A percentile compares a stretch with the other conserved stretches of the same genome.
Evolutionary conservation across 2,888 invertebrate species (phyloP).

Genomic region (Pemphredon lugubris): DNA sequence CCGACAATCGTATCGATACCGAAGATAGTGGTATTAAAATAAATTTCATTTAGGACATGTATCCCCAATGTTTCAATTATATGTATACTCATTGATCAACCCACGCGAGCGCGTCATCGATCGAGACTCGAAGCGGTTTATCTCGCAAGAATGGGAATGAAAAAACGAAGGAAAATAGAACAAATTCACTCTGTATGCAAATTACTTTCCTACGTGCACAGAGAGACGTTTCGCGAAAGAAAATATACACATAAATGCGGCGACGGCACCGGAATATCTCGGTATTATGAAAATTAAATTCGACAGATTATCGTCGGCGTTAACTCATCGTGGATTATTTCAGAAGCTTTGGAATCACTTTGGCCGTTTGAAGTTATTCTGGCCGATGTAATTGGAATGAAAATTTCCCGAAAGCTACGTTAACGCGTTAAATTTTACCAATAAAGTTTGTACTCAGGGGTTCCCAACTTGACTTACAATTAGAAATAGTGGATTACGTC

Average conservation of each 20-base stretch:
- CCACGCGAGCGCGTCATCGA: no score
- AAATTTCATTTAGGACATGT: no score
- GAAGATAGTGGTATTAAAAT: no score
- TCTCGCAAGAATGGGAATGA: not conserved
- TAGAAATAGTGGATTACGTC: no score
- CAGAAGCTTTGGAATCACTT: not conserved
- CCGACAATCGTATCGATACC: no score
- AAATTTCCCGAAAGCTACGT: not conserved
- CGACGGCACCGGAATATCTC: not conserved
- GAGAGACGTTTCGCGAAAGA: slow-evolving; percentile 5
- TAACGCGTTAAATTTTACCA: not conserved
- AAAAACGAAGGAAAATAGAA: not conserved
- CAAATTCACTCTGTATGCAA: slow-evolving; percentile 41
- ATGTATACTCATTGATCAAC: no score
- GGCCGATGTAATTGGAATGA: not conserved
- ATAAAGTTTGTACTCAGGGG: not conserved
- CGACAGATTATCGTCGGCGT: slow-evolving; percentile 18
- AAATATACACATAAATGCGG: not conserved
- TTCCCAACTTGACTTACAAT: not conserved
- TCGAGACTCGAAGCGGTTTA: slow-evolving; percentile 3
- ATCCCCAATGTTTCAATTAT: no score
- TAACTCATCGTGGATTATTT: slow-evolving; percentile 3
- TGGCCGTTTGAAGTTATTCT: not conserved
- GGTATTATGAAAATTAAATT: slow-evolving; percentile 33
- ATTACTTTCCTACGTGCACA: slow-evolving; percentile 24